A percentile compares a stretch with the other conserved stretches of the same genome.
Conservation (phyloP, 2,113 vertebrate species). For the Rissa tridactyla region DNA sequence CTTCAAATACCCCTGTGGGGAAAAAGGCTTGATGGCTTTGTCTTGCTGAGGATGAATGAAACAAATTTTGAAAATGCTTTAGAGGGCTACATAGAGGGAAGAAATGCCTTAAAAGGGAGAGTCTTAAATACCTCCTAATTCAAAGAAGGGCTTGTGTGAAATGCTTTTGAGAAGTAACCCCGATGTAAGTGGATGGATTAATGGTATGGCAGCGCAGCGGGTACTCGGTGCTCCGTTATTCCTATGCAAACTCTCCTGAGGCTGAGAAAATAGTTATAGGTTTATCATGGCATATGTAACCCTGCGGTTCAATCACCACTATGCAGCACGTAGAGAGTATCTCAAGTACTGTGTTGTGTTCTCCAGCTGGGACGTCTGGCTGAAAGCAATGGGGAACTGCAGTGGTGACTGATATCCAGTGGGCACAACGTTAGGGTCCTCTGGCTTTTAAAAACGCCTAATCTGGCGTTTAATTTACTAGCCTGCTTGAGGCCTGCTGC, state of each 20-base stretch:
- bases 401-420: neutral
- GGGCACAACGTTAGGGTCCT: neutral
- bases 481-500: neutral
- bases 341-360: neutral
- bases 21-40: neutral
- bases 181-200: fast-evolving
- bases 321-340: fast-evolving
- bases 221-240: fast-evolving
- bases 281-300: neutral
- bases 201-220: fast-evolving
- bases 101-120: neutral
- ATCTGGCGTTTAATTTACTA: constrained; percentile 2
- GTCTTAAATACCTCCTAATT: neutral
- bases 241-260: neutral
- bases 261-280: neutral
- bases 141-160: neutral
- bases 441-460: neutral
- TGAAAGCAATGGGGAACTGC: neutral
- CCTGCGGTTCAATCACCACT: fast-evolving
- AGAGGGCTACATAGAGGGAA: neutral
- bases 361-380: neutral
- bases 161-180: neutral
- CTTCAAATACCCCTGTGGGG: fast-evolving
- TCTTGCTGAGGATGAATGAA: neutral
- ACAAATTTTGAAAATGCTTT: fast-evolving